Percentiles rank a stretch among this genome's conserved stretches.
phyloP scores from a whole-genome alignment of 2,113 vertebrate genomes.

The Hoplias malabaricus region DNA sequence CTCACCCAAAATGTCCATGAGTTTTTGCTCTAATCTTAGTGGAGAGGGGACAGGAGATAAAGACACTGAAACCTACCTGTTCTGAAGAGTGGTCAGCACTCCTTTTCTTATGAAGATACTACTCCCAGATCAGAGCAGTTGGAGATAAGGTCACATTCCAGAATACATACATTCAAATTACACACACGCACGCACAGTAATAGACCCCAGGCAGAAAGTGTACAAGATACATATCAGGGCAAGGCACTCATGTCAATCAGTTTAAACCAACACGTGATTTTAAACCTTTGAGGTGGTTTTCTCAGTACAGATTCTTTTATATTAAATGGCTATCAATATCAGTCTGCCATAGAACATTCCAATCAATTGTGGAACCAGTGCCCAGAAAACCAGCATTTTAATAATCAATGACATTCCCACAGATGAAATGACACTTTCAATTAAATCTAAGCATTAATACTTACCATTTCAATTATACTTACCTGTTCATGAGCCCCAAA shows the following conservation, averaged over 20 bases:
- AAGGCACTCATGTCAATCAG: conserved; percentile 26
- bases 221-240: conserved; percentile 38
- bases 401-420: not conserved
- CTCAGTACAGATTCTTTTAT: not conserved
- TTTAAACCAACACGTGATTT: not conserved
- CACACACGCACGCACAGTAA: not conserved
- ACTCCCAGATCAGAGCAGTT: conserved; percentile 49
- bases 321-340: not conserved
- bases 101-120: conserved; percentile 42
- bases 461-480: conserved; percentile 64
- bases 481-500: conserved; percentile 61
- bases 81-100: conserved; percentile 49
- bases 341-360: not conserved
- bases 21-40: conserved; percentile 32
- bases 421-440: not conserved
- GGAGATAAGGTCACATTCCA: conserved; percentile 41
- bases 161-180: conserved; percentile 1
- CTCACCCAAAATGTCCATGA: not conserved
- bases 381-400: conserved; percentile 8
- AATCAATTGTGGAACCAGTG: not conserved
- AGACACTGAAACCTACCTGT: conserved; percentile 73
- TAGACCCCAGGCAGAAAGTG: conserved; percentile 9
- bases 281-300: not conserved
- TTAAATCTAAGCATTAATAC: conserved; percentile 48
- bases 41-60: conserved; percentile 39